Evolutionary conservation across 2,888 invertebrate genomes (phyloP).

Genomic region (Andrena trimmerana): DNA sequence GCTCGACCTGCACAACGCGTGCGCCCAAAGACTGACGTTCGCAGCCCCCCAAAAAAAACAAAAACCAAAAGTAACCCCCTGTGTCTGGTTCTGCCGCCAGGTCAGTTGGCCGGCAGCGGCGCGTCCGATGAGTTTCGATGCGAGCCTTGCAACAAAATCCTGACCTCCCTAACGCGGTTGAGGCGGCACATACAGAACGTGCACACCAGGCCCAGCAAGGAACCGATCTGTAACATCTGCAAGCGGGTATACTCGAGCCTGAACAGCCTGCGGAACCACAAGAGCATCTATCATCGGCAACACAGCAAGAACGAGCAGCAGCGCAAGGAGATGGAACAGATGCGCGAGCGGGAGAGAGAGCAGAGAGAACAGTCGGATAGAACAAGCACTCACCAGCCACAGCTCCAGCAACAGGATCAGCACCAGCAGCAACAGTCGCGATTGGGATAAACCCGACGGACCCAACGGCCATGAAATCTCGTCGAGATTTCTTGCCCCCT

Average conservation of each 20-base stretch:
- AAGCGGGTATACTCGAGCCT: slow-evolving; percentile 96
- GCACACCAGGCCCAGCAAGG: slow-evolving; percentile 95
- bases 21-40: slow-evolving; percentile 84
- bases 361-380: slow-evolving; percentile 73
- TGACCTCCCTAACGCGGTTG: slow-evolving; percentile 94
- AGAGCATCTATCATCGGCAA: slow-evolving; percentile 95
- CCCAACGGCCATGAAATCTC: neutral
- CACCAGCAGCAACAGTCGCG: slow-evolving; percentile 66
- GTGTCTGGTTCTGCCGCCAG: slow-evolving; percentile 88
- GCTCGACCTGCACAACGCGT: slow-evolving; percentile 36
- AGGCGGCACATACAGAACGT: slow-evolving; percentile 97
- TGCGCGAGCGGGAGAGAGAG: slow-evolving; percentile 75
- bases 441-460: slow-evolving; percentile 71
- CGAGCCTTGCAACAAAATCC: slow-evolving; percentile 96
- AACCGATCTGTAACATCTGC: slow-evolving; percentile 96
- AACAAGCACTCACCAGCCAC: slow-evolving; percentile 68
- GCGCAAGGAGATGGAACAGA: slow-evolving; percentile 87
- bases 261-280: slow-evolving; percentile 96
- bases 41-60: slow-evolving; percentile 59
- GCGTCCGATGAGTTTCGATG: slow-evolving; percentile 95
- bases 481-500: neutral
- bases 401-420: slow-evolving; percentile 59
- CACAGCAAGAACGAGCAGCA: slow-evolving; percentile 89
- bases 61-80: slow-evolving; percentile 82
- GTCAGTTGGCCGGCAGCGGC: slow-evolving; percentile 87